Base-by-base conservation (phyloP, 2,113 vertebrate genomes). In the Rattus rattus region DNA sequence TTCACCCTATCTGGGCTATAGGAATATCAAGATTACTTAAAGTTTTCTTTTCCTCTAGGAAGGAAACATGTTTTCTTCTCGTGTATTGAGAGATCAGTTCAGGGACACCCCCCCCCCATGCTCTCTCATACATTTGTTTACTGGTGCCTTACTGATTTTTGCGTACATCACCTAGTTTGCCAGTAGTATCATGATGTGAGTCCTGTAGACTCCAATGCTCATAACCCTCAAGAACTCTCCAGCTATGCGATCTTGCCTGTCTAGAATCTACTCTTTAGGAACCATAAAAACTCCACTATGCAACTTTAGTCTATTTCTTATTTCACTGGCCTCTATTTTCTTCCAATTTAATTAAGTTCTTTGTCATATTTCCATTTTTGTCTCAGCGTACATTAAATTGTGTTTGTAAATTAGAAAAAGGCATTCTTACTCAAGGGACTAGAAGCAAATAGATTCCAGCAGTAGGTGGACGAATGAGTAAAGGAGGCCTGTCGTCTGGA, bases 1-100 rank as follows among this genome's bases (percentile, higher is more conserved):
- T 97, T 99, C 98, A 97, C 99, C 99, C 1, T 97, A 97, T 97
- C 98, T 95, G 70, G 28, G 94, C 1, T 97, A 96, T 88, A 97
- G 97, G 94, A 97, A 97, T 90, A 86, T 36, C 79, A 97, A 97
- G 75, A 88, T 95, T 96, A 72, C 88, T 97, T 96, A 97, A 75
- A 92, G 95, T 97, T 93, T 98, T 98, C 96, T 97, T 98, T 81
- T n/a, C 20, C 5, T 36, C 97, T 97, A 94, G 94, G 95, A 97
- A 97, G 97, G 95, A 91, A 97, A 97, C 72, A 84, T 98, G 98
- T 96, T 97, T 97, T 97, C 93, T 98, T 98, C 94, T 98, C 96
- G 97, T 97, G 98, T 98, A 76, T 0, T 77, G 17, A 65, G 39
- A 72, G 10, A 94, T 95, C 1, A 12, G 2, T 33, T 75, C 30